A percentile compares a stretch with the other conserved stretches of the same genome.
Conservation (phyloP, 2,888 invertebrate genomes). For the Volucella inanis region DNA sequence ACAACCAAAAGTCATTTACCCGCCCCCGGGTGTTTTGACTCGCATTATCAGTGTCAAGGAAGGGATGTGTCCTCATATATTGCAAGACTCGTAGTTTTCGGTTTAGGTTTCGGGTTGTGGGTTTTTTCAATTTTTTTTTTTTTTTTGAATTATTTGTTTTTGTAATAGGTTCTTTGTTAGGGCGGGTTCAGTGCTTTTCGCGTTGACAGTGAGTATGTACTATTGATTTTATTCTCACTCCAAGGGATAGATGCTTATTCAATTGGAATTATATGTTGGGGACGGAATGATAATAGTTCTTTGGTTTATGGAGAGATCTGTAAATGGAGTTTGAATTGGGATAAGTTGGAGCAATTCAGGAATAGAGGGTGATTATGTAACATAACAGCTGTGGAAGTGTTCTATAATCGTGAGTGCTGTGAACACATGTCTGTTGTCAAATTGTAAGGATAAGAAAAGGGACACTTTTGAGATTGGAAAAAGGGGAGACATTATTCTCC, state of each 20-base stretch:
- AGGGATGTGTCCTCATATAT: slow-evolving; percentile 43
- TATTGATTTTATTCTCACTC: slow-evolving; percentile 46
- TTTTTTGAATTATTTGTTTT: slow-evolving; percentile 43
- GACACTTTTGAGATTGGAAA: slow-evolving; percentile 16
- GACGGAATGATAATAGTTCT: slow-evolving; percentile 48
- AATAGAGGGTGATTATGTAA: slow-evolving; percentile 41
- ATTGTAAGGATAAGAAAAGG: slow-evolving; percentile 25
- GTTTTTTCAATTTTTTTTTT: slow-evolving; percentile 41
- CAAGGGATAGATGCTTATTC: slow-evolving; percentile 25
- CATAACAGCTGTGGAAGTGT: slow-evolving; percentile 42
- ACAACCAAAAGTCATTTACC: slow-evolving; percentile 66
- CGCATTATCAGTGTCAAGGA: slow-evolving; percentile 74
- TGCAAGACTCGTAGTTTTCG: slow-evolving; percentile 24
- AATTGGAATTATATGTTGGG: slow-evolving; percentile 41
- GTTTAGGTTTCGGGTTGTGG: not conserved
- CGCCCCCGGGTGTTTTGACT: slow-evolving; percentile 66
- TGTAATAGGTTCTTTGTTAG: slow-evolving; percentile 73
- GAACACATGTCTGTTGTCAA: slow-evolving; percentile 50
- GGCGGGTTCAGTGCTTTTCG: slow-evolving; percentile 65
- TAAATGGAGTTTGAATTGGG: slow-evolving; percentile 33
- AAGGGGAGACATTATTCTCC: not conserved
- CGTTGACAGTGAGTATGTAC: slow-evolving; percentile 24
- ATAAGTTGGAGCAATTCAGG: slow-evolving; percentile 10
- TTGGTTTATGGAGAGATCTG: slow-evolving; percentile 45
- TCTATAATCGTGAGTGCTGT: slow-evolving; percentile 24